Base-by-base conservation (phyloP, 92 coral and sea anemone species). In the Scolanthus callimorphus region DNA sequence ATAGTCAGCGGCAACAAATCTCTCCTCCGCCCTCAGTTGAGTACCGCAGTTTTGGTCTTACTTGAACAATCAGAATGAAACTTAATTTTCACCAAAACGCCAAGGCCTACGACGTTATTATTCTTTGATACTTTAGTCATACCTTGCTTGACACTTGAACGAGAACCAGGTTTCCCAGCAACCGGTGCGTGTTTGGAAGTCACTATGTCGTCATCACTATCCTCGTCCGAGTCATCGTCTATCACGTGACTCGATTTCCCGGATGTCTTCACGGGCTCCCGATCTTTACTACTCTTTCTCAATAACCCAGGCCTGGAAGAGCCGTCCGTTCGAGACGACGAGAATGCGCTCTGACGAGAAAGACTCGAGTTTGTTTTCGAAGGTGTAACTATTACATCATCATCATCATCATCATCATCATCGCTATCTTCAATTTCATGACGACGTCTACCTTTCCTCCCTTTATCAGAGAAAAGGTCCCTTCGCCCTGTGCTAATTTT, bases 361-460 rank as follows among this genome's bases (percentile, higher is more conserved):
- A 46, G 23, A 20, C 52, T 20, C 4, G 52, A 21, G 13, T 6
- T 27, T 11, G 29, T 17, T 21, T 24, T 43, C 4, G 82, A 39
- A 0, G 34, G 27, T 11, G 77, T 19, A 11, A 74, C 51, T 21
- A 74, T 38, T 17, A 44, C 75, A 38, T 45, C 71, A 12, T 74
- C 81, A n/a, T n/a, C n/a, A 8, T 81, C 88, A 15, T 76, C 88
- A 1, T 80, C 94, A 27, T 85, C 94, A 55, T 75, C 95, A 57
- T 76, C 85, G 43, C 89, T 68, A 39, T 79, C 95, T 9, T 71
- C 87, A 46, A 84, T 68, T 68, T 79, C 91, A 41, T 53, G 66
- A 17, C 57, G 26, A 67, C 39, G 66, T 49, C 23, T 46, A n/a
- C n/a, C n/a, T n/a, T n/a, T n/a, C n/a, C n/a, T n/a, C n/a, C n/a